phyloP scores from a whole-genome alignment of 2,888 invertebrate genomes.

The Seira musarum region DNA sequence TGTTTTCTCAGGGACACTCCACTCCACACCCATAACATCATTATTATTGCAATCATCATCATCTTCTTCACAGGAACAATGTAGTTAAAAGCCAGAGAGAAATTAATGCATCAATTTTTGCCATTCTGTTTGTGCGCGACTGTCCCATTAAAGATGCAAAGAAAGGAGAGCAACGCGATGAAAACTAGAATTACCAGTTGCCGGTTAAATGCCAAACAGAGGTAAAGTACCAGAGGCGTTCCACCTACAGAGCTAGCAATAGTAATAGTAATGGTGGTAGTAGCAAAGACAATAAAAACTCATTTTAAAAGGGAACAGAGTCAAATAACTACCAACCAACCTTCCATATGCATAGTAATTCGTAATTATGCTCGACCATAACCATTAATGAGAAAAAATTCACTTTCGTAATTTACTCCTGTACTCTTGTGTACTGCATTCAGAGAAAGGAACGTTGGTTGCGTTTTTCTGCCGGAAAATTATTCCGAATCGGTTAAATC shows the following conservation, averaged over 20 bases:
- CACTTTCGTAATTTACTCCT: background rate
- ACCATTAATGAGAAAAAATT: background rate
- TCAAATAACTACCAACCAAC: no score
- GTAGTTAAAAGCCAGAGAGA: slow-evolving; percentile 43
- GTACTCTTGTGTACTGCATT: no score
- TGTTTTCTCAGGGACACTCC: slow-evolving; percentile 50
- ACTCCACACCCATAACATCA: slow-evolving; percentile 51
- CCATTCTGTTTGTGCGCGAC: slow-evolving; percentile 8
- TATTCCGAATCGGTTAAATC: background rate
- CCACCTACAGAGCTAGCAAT: slow-evolving; percentile 1
- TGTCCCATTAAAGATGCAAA: background rate
- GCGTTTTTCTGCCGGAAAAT: background rate
- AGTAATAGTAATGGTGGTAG: slow-evolving; percentile 6
- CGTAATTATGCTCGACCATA: background rate
- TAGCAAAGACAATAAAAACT: slow-evolving; percentile 7
- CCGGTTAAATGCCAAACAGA: slow-evolving; percentile 8
- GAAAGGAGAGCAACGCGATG: slow-evolving; percentile 41
- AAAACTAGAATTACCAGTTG: slow-evolving; percentile 58
- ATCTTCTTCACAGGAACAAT: slow-evolving; percentile 53
- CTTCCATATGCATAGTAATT: no score
- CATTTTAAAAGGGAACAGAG: no score
- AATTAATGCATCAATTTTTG: slow-evolving; percentile 48
- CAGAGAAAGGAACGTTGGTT: background rate
- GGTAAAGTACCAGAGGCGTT: background rate
- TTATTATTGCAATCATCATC: background rate